Evolutionary conservation across 2,797 vertebrate genomes (phyloP), one percentile per base, ranked within the genome.

Genomic region (Oreortyx pictus): DNA sequence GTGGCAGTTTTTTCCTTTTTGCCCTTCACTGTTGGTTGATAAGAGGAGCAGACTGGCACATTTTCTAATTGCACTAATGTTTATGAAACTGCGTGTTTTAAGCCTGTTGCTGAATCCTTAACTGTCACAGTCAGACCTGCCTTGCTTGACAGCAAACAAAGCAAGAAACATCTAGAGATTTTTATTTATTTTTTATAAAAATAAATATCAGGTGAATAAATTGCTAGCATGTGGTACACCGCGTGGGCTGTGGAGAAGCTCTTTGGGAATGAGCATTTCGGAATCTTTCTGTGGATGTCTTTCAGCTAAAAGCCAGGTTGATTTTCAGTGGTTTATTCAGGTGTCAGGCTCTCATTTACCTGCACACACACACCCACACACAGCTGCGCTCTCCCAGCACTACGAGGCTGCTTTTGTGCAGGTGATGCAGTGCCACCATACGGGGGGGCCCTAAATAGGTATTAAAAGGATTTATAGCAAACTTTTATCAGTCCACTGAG

Each of bases 341-440:
- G 49, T 1, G 37, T 18, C 62, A 49, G 39, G 25, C 57, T 19
- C n/a, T 19, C 12, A 1, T 0, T 4, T 29, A 24, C 18, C 54
- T 23, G 9, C 5, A 1, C 0, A 8, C 14, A 3, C 7, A 2
- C 8, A 4, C 64, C 39, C 31, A 29, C 37, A 37, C 37, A 37
- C 37, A 5, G 12, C 37, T 27, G 29, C 24, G 4, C 46, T 14
- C 14, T 29, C 47, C 0, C 17, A 23, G 82, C 64, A 4, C 33
- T 0, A 6, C 6, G n/a, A 16, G 18, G 37, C 29, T 37, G 71
- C 82, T 47, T 0, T 0, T 9, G 13, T 14, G 2, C 8, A 7
- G 35, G 41, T 33, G 50, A 5, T 46, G 33, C 44, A 11, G 22
- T 7, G 35, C 46, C 11, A 1, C 79, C 39, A 0, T 1, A 44